Percentiles rank a stretch among this genome's conserved stretches.
These are phyloP conservation scores for Rhabditoides inermis DNA, from an alignment of 2,888 invertebrate species.

Conservation along the genomic window DNA sequence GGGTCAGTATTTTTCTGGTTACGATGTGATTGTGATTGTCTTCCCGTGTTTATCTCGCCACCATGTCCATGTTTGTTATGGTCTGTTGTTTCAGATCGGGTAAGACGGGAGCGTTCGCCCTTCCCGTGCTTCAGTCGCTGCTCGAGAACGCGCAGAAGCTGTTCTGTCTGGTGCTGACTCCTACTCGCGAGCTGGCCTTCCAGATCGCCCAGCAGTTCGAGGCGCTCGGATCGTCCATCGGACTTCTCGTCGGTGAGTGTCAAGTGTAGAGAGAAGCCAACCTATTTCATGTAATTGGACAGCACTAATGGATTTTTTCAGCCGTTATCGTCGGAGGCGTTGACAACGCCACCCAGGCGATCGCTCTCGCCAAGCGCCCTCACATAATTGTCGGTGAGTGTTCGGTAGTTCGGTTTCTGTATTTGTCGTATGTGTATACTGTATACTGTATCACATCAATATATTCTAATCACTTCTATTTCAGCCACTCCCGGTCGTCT, in stretches of 20 bases:
- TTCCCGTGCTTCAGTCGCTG: constrained; percentile 85
- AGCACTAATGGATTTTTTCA: no score
- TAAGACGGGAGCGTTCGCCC: constrained; percentile 92
- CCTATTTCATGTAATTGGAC: no score
- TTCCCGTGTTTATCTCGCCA: not conserved
- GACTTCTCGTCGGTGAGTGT: constrained; percentile 72
- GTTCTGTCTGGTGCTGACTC: constrained; percentile 84
- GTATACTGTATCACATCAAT: no score
- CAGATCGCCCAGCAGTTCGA: constrained; percentile 98
- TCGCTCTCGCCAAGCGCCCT: constrained; percentile 85
- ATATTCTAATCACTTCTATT: constrained; percentile 11
- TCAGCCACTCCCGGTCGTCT: constrained; percentile 63
- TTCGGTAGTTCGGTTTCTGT: not conserved
- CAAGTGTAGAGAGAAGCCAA: no score
- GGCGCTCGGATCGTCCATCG: constrained; percentile 78
- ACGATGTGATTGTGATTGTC: not conserved
- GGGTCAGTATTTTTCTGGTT: constrained; percentile 57
- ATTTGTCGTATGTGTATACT: no score
- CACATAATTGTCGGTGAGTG: constrained; percentile 76
- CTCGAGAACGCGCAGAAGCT: constrained; percentile 84
- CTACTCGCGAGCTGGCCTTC: constrained; percentile 92
- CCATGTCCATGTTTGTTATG: not conserved
- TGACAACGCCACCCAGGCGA: constrained; percentile 90
- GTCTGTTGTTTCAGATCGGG: constrained; percentile 61
- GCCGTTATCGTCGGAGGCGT: constrained; percentile 95